Percentiles rank a stretch among this genome's conserved stretches.
phyloP scores from a whole-genome alignment of 2,797 vertebrate species.

The Carcharodon carcharias region DNA sequence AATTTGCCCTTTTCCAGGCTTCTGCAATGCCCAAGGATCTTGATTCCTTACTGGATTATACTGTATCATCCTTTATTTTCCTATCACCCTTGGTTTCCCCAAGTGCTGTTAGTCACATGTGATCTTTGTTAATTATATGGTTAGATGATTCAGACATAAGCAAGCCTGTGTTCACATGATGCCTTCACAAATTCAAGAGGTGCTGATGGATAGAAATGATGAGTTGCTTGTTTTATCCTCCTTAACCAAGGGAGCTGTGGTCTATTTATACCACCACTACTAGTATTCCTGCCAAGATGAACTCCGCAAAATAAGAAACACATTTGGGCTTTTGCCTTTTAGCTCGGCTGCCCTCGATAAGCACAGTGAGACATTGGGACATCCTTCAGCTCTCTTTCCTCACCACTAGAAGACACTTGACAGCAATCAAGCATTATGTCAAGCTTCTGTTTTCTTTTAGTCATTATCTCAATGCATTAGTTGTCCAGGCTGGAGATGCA shows the following conservation, averaged over 20 bases:
- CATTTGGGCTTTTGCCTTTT: neutral
- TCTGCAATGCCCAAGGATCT: neutral
- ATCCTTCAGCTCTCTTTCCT: neutral
- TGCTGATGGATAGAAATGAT: neutral
- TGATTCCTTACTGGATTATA: neutral
- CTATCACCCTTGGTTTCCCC: no score
- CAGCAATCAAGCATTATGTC: neutral
- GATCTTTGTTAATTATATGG: neutral
- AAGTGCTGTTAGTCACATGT: neutral
- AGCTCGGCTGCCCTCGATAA: neutral
- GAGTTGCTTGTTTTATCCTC: neutral
- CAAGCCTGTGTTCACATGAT: neutral
- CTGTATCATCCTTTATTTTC: no score
- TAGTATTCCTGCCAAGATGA: neutral
- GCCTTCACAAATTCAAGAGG: neutral
- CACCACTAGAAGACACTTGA: neutral
- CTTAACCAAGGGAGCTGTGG: neutral
- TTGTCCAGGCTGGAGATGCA: neutral
- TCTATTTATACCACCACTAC: no score
- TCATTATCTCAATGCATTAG: neutral
- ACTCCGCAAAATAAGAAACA: neutral
- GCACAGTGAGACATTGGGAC: no score
- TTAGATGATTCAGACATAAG: neutral
- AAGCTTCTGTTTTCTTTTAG: neutral
- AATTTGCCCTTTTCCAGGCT: neutral